Conservation (phyloP, 2,113 vertebrate genomes). For the Redunca redunca region DNA sequence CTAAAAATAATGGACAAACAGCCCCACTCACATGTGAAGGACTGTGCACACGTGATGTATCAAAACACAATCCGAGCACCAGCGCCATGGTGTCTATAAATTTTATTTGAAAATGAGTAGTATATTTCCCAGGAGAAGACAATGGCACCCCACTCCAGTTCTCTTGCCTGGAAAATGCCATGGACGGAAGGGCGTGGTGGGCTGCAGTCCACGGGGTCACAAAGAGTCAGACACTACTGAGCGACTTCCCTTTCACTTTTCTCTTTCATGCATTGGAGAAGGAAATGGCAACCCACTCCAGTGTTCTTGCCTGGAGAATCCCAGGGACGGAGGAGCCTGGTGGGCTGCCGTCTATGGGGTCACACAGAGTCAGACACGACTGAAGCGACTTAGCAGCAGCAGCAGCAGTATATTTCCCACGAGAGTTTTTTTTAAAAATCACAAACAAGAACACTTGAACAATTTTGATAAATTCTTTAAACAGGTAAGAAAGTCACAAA, state of each 20-base stretch:
- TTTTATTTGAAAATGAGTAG: background rate
- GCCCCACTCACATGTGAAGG: background rate
- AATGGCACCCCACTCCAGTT: too few species aligned
- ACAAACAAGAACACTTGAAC: background rate
- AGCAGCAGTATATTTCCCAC: background rate
- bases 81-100: background rate
- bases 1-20: background rate
- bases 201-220: too few species aligned
- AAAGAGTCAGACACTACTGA: too few species aligned
- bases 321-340: fast-evolving
- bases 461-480: background rate
- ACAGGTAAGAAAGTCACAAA: background rate
- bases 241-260: too few species aligned
- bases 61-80: background rate
- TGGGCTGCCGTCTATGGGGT: too few species aligned
- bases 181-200: too few species aligned
- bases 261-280: too few species aligned
- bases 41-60: fast-evolving
- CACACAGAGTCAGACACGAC: too few species aligned
- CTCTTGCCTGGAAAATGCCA: too few species aligned
- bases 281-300: too few species aligned
- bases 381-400: too few species aligned
- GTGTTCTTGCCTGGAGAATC: too few species aligned
- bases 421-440: background rate
- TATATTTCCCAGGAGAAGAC: background rate